Evolutionary conservation across 2,113 vertebrate species (phyloP).

Genomic region (Sakesphorus luctuosus): DNA sequence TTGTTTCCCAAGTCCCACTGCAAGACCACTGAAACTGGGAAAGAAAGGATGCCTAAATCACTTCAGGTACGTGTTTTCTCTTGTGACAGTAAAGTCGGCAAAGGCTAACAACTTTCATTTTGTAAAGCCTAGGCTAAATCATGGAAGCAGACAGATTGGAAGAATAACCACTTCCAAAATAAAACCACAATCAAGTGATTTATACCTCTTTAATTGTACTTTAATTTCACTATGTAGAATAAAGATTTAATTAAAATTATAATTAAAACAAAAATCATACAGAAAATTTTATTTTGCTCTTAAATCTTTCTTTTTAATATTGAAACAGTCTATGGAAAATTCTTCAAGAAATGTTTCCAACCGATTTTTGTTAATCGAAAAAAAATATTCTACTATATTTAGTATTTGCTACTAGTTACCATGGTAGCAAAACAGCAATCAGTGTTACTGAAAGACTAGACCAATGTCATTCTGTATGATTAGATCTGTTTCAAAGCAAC

Average conservation of each 20-base stretch:
- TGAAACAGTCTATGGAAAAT: background rate
- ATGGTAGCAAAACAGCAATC: slow-evolving; percentile 28
- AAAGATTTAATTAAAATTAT: background rate
- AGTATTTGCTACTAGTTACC: background rate
- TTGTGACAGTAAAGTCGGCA: background rate
- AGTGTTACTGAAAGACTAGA: background rate
- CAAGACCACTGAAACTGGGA: background rate
- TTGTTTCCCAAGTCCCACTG: background rate
- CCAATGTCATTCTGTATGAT: background rate
- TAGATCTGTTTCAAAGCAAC: background rate
- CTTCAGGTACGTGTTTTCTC: background rate
- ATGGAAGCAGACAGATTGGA: background rate
- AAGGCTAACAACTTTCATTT: background rate
- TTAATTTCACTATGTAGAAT: background rate
- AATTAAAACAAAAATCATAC: background rate
- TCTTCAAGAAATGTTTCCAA: background rate
- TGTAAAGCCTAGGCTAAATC: background rate
- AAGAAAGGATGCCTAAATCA: background rate
- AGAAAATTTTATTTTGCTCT: background rate
- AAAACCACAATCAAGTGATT: background rate
- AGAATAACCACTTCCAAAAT: background rate
- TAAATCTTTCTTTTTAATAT: background rate
- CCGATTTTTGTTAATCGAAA: background rate
- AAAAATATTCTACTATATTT: background rate
- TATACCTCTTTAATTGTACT: background rate